These are phyloP conservation scores for Magallana ariakensis DNA, from an alignment of 1,140 invertebrate species.

Conservation along the genomic window DNA sequence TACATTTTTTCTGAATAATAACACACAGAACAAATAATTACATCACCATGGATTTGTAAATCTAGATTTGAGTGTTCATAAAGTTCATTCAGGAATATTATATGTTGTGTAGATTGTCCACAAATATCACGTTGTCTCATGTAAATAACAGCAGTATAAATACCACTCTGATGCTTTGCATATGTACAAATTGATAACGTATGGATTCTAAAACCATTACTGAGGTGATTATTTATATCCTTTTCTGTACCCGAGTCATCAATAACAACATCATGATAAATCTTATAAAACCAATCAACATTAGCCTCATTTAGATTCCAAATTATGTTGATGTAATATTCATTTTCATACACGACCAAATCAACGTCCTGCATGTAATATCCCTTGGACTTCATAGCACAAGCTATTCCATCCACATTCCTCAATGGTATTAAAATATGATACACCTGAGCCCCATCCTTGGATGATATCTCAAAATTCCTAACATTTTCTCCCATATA, in stretches of 20 bases:
- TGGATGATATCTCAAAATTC: constrained; percentile 31
- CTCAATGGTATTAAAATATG: constrained; percentile 52
- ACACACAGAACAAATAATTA: background rate
- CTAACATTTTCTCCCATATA: background rate
- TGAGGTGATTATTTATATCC: background rate
- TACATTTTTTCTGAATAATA: background rate
- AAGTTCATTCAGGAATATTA: background rate
- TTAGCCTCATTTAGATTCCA: background rate
- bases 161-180: background rate
- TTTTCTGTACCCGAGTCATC: background rate
- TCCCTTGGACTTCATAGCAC: background rate
- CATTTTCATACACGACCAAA: constrained; percentile 29
- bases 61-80: background rate
- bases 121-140: background rate
- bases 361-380: constrained; percentile 32
- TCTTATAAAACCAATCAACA: constrained; percentile 31
- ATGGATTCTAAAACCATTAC: constrained; percentile 1
- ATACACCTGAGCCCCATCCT: constrained; percentile 61
- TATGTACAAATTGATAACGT: background rate
- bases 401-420: background rate
- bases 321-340: background rate
- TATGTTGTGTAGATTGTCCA: background rate
- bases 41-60: background rate
- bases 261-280: background rate
- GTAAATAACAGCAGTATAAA: constrained; percentile 16